Evolutionary conservation across 2,888 invertebrate genomes (phyloP), one percentile per base, ranked within the genome.

Genomic region (Glaucopsyche alexis): DNA sequence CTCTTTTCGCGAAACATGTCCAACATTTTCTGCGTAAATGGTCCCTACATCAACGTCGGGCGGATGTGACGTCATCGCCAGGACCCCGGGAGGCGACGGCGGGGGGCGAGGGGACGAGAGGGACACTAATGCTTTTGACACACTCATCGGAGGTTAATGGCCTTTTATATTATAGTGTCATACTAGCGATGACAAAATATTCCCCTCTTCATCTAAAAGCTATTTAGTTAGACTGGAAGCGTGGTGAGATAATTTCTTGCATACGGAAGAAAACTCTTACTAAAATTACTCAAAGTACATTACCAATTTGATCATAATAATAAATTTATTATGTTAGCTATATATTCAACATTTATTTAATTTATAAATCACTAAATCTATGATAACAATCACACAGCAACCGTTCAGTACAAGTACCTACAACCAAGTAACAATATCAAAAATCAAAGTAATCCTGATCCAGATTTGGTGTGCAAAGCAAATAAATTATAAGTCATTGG

Each of bases 51-150:
- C 80, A 78, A 79, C 80, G 78, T 78, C 76, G 76, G 40, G 76
- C 81, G 84, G 83, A 87, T 83, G 83, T 83, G 83, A 85, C 83
- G 82, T 84, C 83, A 83, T 79, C 79, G 75, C 78, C 83, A 83
- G 84, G 87, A 85, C 81, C 83, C 82, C 80, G 80, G 84, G 84
- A 78, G 84, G 82, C 80, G 82, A 75, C 80, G 79, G 80, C 83
- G 83, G 83, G 82, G 85, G 85, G 85, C 86, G 87, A 84, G 84
- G 80, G 83, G 81, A 4, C 29, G 29, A 81, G 80, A 82, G 86
- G 88, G 83, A 85, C 87, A 83, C 88, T 89, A 90, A 90, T 87
- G 87, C 84, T 80, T 82, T 81, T 78, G 78, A 83, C 88, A 90
- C 81, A 85, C 85, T 85, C 87, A 86, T 83, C 76, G 82, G 81